phyloP scores from a whole-genome alignment of 2,797 vertebrate species.

The Sternarchorhynchus goeldii region DNA sequence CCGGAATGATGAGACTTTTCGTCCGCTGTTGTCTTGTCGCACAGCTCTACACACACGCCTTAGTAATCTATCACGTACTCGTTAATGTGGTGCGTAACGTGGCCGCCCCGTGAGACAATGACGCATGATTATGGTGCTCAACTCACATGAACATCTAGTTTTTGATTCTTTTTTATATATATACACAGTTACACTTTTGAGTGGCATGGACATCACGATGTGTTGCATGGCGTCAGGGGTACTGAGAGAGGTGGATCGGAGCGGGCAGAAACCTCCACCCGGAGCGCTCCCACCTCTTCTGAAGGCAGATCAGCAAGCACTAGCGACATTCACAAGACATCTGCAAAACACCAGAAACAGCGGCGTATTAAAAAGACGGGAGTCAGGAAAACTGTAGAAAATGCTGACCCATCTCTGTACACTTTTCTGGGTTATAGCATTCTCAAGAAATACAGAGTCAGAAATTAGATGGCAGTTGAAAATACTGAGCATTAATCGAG shows the following conservation, averaged over 20 bases:
- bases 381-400: not conserved
- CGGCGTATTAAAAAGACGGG: conserved; percentile 9
- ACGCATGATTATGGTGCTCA: conserved; percentile 47
- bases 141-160: conserved; percentile 53
- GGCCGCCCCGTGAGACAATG: conserved; percentile 37
- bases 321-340: conserved; percentile 46
- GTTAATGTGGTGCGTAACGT: conserved; percentile 35
- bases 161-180: not conserved
- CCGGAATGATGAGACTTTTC: conserved; percentile 36
- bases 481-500: no score
- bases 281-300: conserved; percentile 24
- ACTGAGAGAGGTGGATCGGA: conserved; percentile 44
- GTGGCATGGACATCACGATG: conserved; percentile 49
- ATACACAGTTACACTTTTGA: conserved; percentile 47
- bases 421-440: not conserved
- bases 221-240: conserved; percentile 51
- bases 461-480: no score
- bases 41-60: conserved; percentile 44
- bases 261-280: conserved; percentile 24
- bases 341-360: conserved; percentile 36
- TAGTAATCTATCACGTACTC: conserved; percentile 46
- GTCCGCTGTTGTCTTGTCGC: conserved; percentile 26
- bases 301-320: conserved; percentile 53
- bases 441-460: no score
- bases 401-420: not conserved